A percentile compares a stretch with the other conserved stretches of the same genome.
Evolutionary conservation across 2,797 vertebrate species (phyloP).

Genomic region (Ceyx erithaca): DNA sequence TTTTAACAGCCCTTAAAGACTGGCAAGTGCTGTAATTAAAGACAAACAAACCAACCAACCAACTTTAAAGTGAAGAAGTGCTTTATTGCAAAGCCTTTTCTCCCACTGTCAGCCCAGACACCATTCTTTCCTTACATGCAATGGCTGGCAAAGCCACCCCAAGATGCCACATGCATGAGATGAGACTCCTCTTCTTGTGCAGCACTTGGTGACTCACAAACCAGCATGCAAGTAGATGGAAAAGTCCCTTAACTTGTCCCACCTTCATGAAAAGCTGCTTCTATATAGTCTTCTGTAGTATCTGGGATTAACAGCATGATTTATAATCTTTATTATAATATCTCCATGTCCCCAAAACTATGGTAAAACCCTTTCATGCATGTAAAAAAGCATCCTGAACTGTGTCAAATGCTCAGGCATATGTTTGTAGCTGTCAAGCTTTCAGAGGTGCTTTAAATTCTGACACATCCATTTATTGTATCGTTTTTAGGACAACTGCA

Average conservation of each 20-base stretch:
- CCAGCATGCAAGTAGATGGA: not conserved
- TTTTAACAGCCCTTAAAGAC: not conserved
- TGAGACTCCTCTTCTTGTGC: not conserved
- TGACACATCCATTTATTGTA: not conserved
- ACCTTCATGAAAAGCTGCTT: not conserved
- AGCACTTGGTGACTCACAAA: not conserved
- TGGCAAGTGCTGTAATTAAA: not conserved
- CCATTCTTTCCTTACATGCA: not conserved
- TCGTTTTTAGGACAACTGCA: not conserved
- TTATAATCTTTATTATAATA: not conserved
- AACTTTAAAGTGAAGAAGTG: not conserved
- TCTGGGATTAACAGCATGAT: not conserved
- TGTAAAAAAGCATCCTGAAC: not conserved
- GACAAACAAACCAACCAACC: not conserved
- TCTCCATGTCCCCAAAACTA: not conserved
- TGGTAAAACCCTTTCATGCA: not conserved
- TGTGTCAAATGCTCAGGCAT: not conserved
- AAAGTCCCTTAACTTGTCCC: not conserved
- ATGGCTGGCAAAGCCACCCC: not conserved
- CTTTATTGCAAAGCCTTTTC: not conserved
- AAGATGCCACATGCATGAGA: not conserved
- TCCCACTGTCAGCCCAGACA: not conserved
- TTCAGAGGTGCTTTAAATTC: not conserved
- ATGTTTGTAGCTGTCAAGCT: not conserved
- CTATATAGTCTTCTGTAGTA: not conserved